Percentiles rank a stretch among this genome's conserved stretches.
phyloP scores from a whole-genome alignment of 1,140 invertebrate species.

The Reticulitermes speratus region DNA sequence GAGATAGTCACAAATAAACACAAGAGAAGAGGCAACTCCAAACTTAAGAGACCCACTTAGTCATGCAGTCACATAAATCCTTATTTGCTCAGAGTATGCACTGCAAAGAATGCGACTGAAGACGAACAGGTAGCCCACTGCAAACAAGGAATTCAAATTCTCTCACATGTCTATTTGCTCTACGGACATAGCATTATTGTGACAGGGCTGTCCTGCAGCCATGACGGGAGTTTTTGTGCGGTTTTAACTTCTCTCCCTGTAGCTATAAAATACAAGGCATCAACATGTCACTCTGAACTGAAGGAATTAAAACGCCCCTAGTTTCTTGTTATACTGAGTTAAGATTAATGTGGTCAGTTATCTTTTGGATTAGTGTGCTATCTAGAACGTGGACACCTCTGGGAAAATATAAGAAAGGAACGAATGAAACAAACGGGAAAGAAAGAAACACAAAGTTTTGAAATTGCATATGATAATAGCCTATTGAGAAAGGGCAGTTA shows the following conservation, averaged over 20 bases:
- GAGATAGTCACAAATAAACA: too few species aligned
- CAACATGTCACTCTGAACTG: not conserved
- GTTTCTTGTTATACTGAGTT: not conserved
- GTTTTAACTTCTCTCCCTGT: slow-evolving; percentile 1
- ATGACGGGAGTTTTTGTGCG: not conserved
- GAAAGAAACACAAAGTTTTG: too few species aligned
- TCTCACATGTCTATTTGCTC: not conserved
- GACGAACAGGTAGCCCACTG: not conserved
- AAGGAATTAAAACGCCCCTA: slow-evolving; percentile 15
- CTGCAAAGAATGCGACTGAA: too few species aligned
- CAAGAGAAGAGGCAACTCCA: too few species aligned
- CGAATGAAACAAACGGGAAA: too few species aligned
- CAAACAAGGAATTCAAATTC: not conserved
- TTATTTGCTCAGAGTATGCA: too few species aligned
- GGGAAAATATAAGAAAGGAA: not conserved
- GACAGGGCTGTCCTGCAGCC: not conserved
- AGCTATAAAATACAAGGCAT: not conserved
- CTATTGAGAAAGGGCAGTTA: too few species aligned
- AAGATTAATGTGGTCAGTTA: slow-evolving; percentile 14
- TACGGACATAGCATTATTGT: slow-evolving; percentile 6
- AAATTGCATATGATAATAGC: too few species aligned
- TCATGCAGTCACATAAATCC: too few species aligned
- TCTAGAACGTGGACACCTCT: not conserved
- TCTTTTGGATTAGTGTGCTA: not conserved
- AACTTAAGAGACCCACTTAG: too few species aligned